phyloP scores from a whole-genome alignment of 2,888 invertebrate genomes.

The Pseudeuparius sepicola region DNA sequence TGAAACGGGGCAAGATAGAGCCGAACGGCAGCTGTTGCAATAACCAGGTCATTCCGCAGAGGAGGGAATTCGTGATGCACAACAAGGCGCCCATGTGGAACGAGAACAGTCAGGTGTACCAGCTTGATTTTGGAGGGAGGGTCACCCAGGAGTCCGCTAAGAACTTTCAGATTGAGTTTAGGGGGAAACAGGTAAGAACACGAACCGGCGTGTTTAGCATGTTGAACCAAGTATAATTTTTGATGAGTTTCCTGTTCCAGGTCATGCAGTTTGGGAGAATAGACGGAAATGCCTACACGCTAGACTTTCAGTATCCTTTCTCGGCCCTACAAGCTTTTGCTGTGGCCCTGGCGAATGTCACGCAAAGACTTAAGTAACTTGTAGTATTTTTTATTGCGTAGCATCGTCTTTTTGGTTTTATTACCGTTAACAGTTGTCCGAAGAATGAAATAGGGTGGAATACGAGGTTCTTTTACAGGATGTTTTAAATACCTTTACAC shows the following conservation, averaged over 20 bases:
- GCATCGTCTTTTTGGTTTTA: too few species aligned
- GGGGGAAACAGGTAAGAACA: slow-evolving; percentile 79
- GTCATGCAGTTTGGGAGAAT: slow-evolving; percentile 99
- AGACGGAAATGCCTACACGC: slow-evolving; percentile 95
- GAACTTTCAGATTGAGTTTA: slow-evolving; percentile 97
- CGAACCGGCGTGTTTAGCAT: background rate
- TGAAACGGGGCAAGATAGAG: slow-evolving; percentile 61
- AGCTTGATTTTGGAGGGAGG: slow-evolving; percentile 96
- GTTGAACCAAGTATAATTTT: background rate
- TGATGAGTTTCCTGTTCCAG: slow-evolving; percentile 42
- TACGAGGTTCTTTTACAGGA: too few species aligned
- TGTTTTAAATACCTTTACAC: too few species aligned
- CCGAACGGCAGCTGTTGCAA: slow-evolving; percentile 41
- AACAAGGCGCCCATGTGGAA: slow-evolving; percentile 92
- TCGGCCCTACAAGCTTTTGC: slow-evolving; percentile 97
- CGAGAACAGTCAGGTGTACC: slow-evolving; percentile 97
- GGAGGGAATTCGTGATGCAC: slow-evolving; percentile 87
- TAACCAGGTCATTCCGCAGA: slow-evolving; percentile 41
- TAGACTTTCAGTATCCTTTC: slow-evolving; percentile 98
- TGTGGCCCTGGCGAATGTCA: slow-evolving; percentile 93
- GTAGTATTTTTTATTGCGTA: slow-evolving; percentile 6
- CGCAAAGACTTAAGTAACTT: slow-evolving; percentile 80
- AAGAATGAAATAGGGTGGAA: too few species aligned
- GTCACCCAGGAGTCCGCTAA: slow-evolving; percentile 99
- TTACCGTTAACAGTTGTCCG: too few species aligned